phyloP scores from a whole-genome alignment of 2,113 vertebrate species.

The Gadus macrocephalus region DNA sequence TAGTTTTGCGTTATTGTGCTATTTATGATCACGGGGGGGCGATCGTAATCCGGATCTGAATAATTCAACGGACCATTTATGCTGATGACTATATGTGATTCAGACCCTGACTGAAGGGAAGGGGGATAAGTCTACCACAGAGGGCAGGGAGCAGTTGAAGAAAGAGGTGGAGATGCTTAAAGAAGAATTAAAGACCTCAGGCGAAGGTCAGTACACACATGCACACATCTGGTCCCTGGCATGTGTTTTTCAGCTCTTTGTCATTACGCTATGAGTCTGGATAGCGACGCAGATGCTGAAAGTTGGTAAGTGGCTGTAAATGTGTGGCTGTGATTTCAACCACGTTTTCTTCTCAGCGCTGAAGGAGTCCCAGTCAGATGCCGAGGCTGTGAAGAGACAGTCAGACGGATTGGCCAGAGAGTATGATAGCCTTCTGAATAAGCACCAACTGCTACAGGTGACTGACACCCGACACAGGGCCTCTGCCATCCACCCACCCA shows the following conservation, averaged over 20 bases:
- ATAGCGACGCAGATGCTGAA: not conserved
- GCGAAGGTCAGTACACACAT: slow-evolving; percentile 66
- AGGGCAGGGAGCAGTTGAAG: slow-evolving; percentile 70
- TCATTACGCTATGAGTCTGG: no score
- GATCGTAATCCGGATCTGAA: no score
- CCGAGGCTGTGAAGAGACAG: slow-evolving; percentile 74
- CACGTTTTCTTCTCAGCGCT: slow-evolving; percentile 73
- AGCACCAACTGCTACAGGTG: slow-evolving; percentile 85
- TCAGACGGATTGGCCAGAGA: slow-evolving; percentile 79
- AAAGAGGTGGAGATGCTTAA: slow-evolving; percentile 75
- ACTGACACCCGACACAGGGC: not conserved
- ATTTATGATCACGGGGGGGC: no score
- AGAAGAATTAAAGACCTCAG: slow-evolving; percentile 74
- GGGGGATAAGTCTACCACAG: slow-evolving; percentile 51
- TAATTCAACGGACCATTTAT: no score
- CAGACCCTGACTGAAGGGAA: slow-evolving; percentile 74
- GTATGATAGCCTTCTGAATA: slow-evolving; percentile 81
- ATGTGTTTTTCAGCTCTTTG: not conserved
- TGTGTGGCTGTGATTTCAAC: not conserved
- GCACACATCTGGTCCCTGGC: no score
- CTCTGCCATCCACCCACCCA: not conserved
- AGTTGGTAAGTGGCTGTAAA: not conserved
- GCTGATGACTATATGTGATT: not conserved
- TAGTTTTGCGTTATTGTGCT: no score
- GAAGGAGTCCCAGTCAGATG: slow-evolving; percentile 75